A percentile compares a stretch with the other conserved stretches of the same genome.
phyloP scores from a whole-genome alignment of 2,113 vertebrate species.

The Chionis minor region DNA sequence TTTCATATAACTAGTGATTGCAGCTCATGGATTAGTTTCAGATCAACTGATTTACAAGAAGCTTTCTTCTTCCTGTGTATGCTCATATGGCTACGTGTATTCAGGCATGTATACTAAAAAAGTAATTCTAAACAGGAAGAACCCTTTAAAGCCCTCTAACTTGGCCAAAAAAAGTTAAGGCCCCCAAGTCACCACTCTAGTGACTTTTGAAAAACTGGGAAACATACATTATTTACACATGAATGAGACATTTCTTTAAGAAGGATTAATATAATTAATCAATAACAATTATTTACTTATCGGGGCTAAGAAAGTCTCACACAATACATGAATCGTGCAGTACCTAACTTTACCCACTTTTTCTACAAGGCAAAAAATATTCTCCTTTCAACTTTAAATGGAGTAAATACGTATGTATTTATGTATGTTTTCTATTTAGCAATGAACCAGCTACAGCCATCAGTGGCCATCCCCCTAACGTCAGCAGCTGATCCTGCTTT shows the following conservation, averaged over 20 bases:
- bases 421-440: neutral
- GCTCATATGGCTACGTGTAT: neutral
- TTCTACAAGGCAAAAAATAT: neutral
- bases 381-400: neutral
- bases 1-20: neutral
- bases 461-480: neutral
- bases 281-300: neutral
- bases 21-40: neutral
- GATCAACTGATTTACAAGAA: neutral
- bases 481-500: neutral
- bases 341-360: neutral
- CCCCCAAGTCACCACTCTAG: neutral
- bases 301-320: neutral
- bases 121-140: neutral
- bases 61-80: neutral
- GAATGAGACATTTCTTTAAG: neutral
- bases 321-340: neutral
- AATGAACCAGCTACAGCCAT: neutral
- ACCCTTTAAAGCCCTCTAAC: neutral
- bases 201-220: neutral
- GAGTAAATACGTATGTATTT: rapidly evolving
- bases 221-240: neutral
- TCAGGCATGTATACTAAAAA: neutral
- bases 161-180: neutral
- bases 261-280: neutral